These are phyloP conservation scores for Misgurnus anguillicaudatus DNA, from an alignment of 2,113 vertebrate species.

Conservation along the genomic window DNA sequence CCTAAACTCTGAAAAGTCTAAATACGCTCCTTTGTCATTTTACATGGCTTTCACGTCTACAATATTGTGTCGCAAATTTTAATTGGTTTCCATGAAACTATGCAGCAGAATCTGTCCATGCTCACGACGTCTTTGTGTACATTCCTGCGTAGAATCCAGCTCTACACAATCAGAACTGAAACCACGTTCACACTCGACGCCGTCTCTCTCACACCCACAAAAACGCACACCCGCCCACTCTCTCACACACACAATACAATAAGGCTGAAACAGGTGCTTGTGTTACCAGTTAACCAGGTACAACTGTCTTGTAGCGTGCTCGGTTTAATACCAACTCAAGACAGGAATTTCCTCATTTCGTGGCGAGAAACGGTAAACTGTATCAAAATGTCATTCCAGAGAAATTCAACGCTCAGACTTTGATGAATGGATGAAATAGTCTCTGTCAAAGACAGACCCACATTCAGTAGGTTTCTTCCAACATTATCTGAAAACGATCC, in stretches of 20 bases:
- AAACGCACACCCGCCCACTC: slow-evolving; percentile 23
- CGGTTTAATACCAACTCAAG: neutral
- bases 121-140: slow-evolving; percentile 40
- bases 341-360: neutral
- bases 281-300: neutral
- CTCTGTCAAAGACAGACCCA: neutral
- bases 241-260: slow-evolving; percentile 16
- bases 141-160: slow-evolving; percentile 57
- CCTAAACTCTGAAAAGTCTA: neutral
- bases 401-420: neutral
- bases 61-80: slow-evolving; percentile 26
- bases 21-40: neutral
- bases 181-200: slow-evolving; percentile 13
- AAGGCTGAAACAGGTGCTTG: slow-evolving; percentile 42
- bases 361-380: neutral
- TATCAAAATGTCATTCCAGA: neutral
- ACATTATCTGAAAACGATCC: neutral
- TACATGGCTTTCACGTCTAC: slow-evolving; percentile 46
- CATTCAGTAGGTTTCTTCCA: neutral
- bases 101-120: slow-evolving; percentile 29
- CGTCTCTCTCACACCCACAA: slow-evolving; percentile 21
- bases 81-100: slow-evolving; percentile 22
- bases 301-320: slow-evolving; percentile 1
- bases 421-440: slow-evolving; percentile 17
- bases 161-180: slow-evolving; percentile 45